Base-by-base conservation (phyloP, 2,888 invertebrate species). In the Eupithecia vulgata region DNA sequence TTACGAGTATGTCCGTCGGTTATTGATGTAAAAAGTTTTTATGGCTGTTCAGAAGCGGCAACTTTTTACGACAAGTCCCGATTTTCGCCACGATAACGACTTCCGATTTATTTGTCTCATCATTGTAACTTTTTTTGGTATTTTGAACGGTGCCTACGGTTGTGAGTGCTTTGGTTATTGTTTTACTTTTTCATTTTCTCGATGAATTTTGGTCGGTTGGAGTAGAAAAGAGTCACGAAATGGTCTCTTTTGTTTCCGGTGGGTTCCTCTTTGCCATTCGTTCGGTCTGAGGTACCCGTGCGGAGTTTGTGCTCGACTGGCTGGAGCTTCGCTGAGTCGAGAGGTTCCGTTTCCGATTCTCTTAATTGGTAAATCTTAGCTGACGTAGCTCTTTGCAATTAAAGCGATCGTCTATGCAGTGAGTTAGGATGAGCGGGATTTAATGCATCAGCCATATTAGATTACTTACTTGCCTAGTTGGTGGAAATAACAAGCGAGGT, bases 331-430 rank as follows among this genome's bases (percentile, higher is more conserved):
- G 92, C 91, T 91, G 91, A 92, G 85, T 87, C 91, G 81, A 86
- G 83, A 80, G 88, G 91, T 91, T 91, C 89, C 91, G 90, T 88
- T 87, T 79, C 88, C 87, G 91, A 90, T 90, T 90, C 88, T 79
- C 89, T 89, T 94, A 94, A 94, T 93, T 93, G 93, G 89, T 90
- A 90, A 92, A 90, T 93, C 93, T 94, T 93, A 91, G 93, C 93
- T 92, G 92, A 92, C 90, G 84, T 81, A 71, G 93, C 93, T 88
- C 89, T 91, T 92, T 90, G 90, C 90, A 92, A 93, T 93, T 91
- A 90, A 88, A 84, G 82, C 85, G 81, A 76, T 81, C 80, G 85
- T 87, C 84, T 85, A 88, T 88, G 90, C 89, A 88, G 82, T 81
- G 82, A 79, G 83, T 84, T 85, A 83, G 74, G 84, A 87, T 85